Percentiles rank a stretch among this genome's conserved stretches.
Conservation (phyloP, 2,888 invertebrate species). For the Drosophila dives region DNA sequence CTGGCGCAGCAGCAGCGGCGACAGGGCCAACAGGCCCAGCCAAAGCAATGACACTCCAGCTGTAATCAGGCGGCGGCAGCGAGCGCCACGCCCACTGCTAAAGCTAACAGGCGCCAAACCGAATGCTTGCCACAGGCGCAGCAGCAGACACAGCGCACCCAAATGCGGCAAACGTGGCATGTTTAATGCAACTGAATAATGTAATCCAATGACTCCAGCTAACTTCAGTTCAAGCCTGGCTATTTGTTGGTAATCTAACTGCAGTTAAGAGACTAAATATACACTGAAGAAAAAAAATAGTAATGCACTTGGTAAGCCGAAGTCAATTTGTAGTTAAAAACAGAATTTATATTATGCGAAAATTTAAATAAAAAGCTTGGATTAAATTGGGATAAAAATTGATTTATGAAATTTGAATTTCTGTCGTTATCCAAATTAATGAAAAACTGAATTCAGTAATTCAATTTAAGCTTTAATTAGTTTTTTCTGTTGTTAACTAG, state of each 20-base stretch:
- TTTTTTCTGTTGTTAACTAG: neutral
- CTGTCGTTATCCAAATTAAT: neutral
- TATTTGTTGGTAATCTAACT: constrained; percentile 10
- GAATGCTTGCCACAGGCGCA: constrained; percentile 67
- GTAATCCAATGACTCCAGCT: neutral
- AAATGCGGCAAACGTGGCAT: constrained; percentile 66
- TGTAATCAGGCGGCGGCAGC: constrained; percentile 38
- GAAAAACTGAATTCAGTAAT: neutral
- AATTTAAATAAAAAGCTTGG: neutral
- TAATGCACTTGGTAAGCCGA: neutral
- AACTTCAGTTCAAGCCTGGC: neutral
- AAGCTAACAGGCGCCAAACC: constrained; percentile 66
- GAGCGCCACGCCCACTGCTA: constrained; percentile 20
- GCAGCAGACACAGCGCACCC: constrained; percentile 61
- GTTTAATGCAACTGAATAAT: constrained; percentile 47
- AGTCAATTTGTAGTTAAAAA: neutral
- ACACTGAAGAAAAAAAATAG: neutral
- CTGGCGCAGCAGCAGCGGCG: constrained; percentile 60
- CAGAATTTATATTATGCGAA: neutral
- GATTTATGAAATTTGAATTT: neutral
- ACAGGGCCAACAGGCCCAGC: constrained; percentile 42
- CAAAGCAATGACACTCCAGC: constrained; percentile 38
- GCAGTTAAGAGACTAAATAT: neutral
- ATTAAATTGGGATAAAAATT: neutral
- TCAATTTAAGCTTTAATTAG: neutral